These are phyloP conservation scores for Sarcophaga bullata DNA, from an alignment of 1,140 invertebrate species.

Conservation along the genomic window DNA sequence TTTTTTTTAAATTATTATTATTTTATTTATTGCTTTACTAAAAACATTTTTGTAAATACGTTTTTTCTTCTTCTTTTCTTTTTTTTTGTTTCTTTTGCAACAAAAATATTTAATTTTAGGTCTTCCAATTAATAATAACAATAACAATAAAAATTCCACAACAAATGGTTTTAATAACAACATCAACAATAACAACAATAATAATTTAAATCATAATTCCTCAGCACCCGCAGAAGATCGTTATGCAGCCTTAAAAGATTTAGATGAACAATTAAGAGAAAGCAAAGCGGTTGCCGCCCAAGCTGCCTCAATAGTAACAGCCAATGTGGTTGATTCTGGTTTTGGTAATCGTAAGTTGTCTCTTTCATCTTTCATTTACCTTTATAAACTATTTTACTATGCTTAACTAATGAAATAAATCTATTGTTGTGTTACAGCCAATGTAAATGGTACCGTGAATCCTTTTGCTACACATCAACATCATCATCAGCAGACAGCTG, in stretches of 20 bases:
- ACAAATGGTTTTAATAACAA: conserved; percentile 56
- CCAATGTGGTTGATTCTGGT: conserved; percentile 49
- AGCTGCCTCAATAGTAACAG: conserved; percentile 48
- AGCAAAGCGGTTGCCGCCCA: conserved; percentile 57
- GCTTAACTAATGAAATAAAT: background rate
- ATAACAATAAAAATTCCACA: conserved; percentile 48
- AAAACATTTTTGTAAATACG: conserved; percentile 9
- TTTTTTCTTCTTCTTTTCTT: conserved; percentile 21
- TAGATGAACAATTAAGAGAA: conserved; percentile 70
- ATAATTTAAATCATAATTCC: conserved; percentile 42
- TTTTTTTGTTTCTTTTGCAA: background rate
- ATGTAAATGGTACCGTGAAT: conserved; percentile 44
- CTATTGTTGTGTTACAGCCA: conserved; percentile 20
- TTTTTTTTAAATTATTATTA: background rate
- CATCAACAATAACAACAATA: conserved; percentile 45
- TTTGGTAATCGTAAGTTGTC: conserved; percentile 49
- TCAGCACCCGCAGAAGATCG: conserved; percentile 75
- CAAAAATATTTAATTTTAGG: conserved; percentile 48
- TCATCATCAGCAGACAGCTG: conserved; percentile 29
- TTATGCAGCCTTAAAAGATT: conserved; percentile 84
- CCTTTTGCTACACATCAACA: conserved; percentile 26
- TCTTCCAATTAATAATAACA: conserved; percentile 62
- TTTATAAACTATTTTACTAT: background rate
- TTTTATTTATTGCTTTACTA: conserved; percentile 2
- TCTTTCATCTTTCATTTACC: background rate